phyloP scores from a whole-genome alignment of 2,888 invertebrate genomes.

The Mechanitis mazaeus region DNA sequence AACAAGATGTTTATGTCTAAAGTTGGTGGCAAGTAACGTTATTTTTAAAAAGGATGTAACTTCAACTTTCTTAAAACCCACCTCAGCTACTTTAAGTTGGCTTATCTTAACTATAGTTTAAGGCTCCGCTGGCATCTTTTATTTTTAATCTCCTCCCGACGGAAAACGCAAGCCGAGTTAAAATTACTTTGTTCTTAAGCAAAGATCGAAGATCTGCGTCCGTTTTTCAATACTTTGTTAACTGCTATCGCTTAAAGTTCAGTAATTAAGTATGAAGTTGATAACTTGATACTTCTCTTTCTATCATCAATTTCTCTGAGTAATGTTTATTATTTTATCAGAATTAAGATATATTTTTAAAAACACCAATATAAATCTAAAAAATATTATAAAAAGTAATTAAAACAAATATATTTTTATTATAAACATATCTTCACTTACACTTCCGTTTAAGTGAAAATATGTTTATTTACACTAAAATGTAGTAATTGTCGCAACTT shows the following conservation, averaged over 20 bases:
- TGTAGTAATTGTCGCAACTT: no score
- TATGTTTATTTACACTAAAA: no score
- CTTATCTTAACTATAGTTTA: conserved; percentile 70
- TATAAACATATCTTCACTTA: no score
- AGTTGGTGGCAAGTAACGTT: conserved; percentile 36
- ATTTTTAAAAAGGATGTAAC: conserved; percentile 47
- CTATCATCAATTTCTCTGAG: conserved; percentile 23
- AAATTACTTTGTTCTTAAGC: conserved; percentile 68
- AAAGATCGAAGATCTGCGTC: conserved; percentile 66
- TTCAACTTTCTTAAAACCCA: conserved; percentile 57
- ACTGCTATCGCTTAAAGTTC: conserved; percentile 52
- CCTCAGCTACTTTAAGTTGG: conserved; percentile 41
- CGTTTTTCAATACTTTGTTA: conserved; percentile 69
- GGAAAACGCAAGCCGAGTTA: conserved; percentile 60
- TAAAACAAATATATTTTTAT: no score
- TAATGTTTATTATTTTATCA: conserved; percentile 10
- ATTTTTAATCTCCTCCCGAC: conserved; percentile 62
- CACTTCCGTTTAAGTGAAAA: no score
- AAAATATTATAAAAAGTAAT: no score
- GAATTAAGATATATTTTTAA: not conserved
- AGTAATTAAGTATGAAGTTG: conserved; percentile 50
- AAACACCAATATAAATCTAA: no score
- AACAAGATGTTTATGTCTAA: conserved; percentile 26
- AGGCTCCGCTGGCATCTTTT: conserved; percentile 57
- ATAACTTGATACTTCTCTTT: conserved; percentile 25